These are phyloP conservation scores for Gymnosoma rotundatum DNA, from an alignment of 2,888 invertebrate species.

Conservation along the genomic window DNA sequence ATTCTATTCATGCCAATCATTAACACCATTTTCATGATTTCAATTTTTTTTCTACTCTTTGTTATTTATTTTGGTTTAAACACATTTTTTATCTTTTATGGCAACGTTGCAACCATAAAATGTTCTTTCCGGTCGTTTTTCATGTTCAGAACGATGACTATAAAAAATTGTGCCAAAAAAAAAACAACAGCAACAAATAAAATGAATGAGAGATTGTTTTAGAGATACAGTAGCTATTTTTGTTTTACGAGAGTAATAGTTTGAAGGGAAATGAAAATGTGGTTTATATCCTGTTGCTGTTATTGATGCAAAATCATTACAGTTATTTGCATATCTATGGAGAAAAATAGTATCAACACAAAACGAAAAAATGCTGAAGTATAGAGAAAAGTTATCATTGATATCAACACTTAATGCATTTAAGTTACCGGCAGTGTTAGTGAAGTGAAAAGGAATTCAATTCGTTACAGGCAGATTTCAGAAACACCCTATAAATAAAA, in stretches of 20 bases:
- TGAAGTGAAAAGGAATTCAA: background rate
- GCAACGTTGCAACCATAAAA: conserved; percentile 78
- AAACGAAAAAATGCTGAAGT: background rate
- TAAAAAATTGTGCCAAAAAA: conserved; percentile 59
- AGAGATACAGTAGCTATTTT: conserved; percentile 45
- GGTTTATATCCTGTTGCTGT: conserved; percentile 70
- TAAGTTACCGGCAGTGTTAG: background rate
- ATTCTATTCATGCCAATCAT: conserved; percentile 65
- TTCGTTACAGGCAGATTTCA: background rate
- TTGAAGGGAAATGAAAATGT: conserved; percentile 63
- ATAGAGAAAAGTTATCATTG: conserved; percentile 28
- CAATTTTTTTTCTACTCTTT: conserved; percentile 25
- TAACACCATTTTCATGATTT: conserved; percentile 68
- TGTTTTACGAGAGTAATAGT: background rate
- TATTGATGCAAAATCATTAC: conserved; percentile 69
- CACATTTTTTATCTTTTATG: conserved; percentile 67
- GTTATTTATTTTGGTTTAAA: conserved; percentile 47
- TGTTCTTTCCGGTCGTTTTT: conserved; percentile 81
- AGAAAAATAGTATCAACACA: conserved; percentile 28
- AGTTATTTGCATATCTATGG: conserved; percentile 66
- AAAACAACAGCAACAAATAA: conserved; percentile 35
- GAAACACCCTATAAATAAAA: background rate
- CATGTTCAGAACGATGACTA: conserved; percentile 76
- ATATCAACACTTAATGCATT: conserved; percentile 43
- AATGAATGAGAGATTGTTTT: conserved; percentile 53